These are phyloP conservation scores for Erynnis tages DNA, from an alignment of 2,888 invertebrate genomes.

Conservation along the genomic window DNA sequence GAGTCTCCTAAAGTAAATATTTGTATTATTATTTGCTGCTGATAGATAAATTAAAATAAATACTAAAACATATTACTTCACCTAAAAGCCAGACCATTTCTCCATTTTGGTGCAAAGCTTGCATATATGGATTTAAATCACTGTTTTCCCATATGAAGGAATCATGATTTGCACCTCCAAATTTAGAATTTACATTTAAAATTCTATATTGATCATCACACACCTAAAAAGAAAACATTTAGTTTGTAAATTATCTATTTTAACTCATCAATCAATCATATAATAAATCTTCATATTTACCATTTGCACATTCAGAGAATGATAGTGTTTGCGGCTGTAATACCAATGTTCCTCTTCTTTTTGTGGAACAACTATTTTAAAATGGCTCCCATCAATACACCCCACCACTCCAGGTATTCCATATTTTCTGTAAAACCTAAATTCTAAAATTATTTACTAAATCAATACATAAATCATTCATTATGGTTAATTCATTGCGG, in stretches of 20 bases:
- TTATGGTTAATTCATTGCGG: too few species aligned
- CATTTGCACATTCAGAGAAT: conserved; percentile 39
- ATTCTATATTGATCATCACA: neutral
- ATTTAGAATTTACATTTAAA: neutral
- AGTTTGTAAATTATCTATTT: too few species aligned
- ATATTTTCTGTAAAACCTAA: neutral
- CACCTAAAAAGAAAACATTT: neutral
- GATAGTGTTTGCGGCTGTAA: conserved; percentile 33
- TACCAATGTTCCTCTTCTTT: conserved; percentile 29
- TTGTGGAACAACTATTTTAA: conserved; percentile 29
- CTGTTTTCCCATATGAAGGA: neutral
- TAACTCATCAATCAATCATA: too few species aligned
- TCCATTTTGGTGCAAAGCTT: neutral
- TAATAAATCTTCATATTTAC: conserved; percentile 17
- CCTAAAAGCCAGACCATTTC: too few species aligned
- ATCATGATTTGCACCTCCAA: neutral
- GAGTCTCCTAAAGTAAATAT: neutral
- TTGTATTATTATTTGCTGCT: neutral
- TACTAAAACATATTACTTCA: too few species aligned
- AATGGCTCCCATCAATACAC: conserved; percentile 31
- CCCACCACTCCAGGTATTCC: conserved; percentile 23
- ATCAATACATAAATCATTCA: too few species aligned
- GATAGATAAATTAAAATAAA: too few species aligned
- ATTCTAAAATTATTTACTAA: neutral
- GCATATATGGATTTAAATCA: too few species aligned